Base-by-base conservation (phyloP, 2,797 vertebrate species). In the Craterocephalus amniculus region DNA sequence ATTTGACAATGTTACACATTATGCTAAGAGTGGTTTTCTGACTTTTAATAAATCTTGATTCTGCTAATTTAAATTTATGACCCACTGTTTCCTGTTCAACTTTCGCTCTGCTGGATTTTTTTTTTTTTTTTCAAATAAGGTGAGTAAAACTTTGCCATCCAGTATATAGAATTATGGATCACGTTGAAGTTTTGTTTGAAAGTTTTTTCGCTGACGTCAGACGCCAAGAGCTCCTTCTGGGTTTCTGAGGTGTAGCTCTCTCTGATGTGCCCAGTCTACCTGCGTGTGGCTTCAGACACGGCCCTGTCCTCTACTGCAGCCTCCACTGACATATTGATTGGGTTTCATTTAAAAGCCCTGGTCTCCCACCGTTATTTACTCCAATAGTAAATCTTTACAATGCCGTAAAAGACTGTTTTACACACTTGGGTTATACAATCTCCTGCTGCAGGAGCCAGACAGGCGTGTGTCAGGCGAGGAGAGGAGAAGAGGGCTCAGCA, bases 341-440 rank as follows among this genome's bases (percentile, higher is more conserved):
- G 84, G 76, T 85, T 88, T 88, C 88, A 90, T 94, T 94, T 92
- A 91, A 93, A 93, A 91, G 90, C 88, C 89, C 91, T 92, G 91
- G 92, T 94, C 89, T 86, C 87, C 87, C 89, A 87, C 89, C 67
- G 84, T 94, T 95, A 95, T 94, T 95, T 94, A 94, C 91, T 91
- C 89, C 91, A 92, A 91, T 92, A 88, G 93, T 95, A 94, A 95
- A 95, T 94, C 92, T 94, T 95, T 94, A 95, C 94, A 94, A 93
- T 94, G 92, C 87, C 74, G 93, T 93, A 94, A 95, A 94, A 92
- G 83, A 92, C 88, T 89, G 87, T 92, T 94, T 93, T 93, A 94
- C 92, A 91, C 91, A 92, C 88, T 92, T 71, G 81, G 88, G 91
- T 92, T 94, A 93, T 89, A 93, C 90, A 93, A 91, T 91, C 91